A percentile compares a stretch with the other conserved stretches of the same genome.
Evolutionary conservation across 2,797 vertebrate genomes (phyloP).

Genomic region (Cyclura pinguis): DNA sequence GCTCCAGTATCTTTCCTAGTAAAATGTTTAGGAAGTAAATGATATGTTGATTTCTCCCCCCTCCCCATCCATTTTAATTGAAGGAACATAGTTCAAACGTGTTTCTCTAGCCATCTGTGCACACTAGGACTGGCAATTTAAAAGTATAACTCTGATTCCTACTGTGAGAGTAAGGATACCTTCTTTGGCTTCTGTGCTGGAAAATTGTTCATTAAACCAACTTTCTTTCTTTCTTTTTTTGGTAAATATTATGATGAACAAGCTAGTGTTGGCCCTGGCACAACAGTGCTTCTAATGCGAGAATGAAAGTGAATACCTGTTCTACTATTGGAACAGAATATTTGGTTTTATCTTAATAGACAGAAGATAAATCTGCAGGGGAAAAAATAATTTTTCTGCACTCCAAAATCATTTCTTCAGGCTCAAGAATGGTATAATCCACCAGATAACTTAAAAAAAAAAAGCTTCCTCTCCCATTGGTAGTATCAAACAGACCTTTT

Average conservation of each 20-base stretch:
- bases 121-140: background rate
- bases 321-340: background rate
- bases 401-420: background rate
- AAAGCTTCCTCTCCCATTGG: background rate
- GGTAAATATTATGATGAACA: background rate
- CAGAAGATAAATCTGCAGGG: background rate
- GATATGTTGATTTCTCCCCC: too few relatives aligned
- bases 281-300: background rate
- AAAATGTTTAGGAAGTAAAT: background rate
- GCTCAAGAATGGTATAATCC: background rate
- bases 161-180: background rate
- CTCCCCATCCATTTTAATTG: background rate
- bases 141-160: background rate
- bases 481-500: background rate
- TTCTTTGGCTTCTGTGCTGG: too few relatives aligned
- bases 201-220: background rate
- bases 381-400: background rate
- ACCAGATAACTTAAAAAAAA: background rate
- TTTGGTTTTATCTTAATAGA: background rate
- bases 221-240: background rate
- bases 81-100: background rate
- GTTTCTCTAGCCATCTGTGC: background rate
- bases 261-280: background rate
- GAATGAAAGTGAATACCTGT: background rate
- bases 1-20: too few relatives aligned